phyloP scores from a whole-genome alignment of 2,797 vertebrate species.

The Salarias fasciatus region DNA sequence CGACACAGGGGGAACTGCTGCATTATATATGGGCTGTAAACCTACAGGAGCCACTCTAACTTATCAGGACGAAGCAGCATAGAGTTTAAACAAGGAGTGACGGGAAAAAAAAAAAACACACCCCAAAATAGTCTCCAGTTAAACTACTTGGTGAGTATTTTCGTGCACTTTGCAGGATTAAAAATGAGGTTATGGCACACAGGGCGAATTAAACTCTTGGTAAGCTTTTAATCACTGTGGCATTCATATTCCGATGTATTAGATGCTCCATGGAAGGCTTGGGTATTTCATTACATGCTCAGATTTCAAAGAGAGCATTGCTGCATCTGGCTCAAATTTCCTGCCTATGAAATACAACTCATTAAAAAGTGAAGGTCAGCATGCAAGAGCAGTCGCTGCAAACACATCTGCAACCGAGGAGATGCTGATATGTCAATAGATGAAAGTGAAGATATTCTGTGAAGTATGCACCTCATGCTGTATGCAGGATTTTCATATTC shows the following conservation, averaged over 20 bases:
- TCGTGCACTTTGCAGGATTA: conserved; percentile 54
- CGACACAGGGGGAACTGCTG: neutral
- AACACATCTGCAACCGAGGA: conserved; percentile 28
- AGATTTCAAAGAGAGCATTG: conserved; percentile 22
- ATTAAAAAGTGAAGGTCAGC: conserved; percentile 63
- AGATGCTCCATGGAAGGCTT: conserved; percentile 16
- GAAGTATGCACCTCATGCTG: no score
- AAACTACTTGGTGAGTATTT: conserved; percentile 36
- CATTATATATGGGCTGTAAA: neutral
- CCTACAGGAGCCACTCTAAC: neutral
- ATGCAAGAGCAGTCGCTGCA: conserved; percentile 33
- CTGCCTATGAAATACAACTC: conserved; percentile 38
- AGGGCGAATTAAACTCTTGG: conserved; percentile 59
- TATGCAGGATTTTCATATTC: neutral
- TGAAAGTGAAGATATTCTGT: neutral
- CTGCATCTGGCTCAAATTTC: conserved; percentile 48
- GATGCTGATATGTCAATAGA: conserved; percentile 27
- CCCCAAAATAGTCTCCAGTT: neutral
- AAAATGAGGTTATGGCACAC: conserved; percentile 32
- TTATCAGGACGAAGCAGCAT: no score
- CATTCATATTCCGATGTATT: conserved; percentile 55
- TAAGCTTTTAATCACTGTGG: conserved; percentile 71
- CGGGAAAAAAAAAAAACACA: no score
- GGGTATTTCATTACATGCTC: conserved; percentile 22
- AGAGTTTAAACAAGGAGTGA: no score